A percentile compares a stretch with the other conserved stretches of the same genome.
Conservation (phyloP, 2,113 vertebrate genomes). For the Nymphicus hollandicus region DNA sequence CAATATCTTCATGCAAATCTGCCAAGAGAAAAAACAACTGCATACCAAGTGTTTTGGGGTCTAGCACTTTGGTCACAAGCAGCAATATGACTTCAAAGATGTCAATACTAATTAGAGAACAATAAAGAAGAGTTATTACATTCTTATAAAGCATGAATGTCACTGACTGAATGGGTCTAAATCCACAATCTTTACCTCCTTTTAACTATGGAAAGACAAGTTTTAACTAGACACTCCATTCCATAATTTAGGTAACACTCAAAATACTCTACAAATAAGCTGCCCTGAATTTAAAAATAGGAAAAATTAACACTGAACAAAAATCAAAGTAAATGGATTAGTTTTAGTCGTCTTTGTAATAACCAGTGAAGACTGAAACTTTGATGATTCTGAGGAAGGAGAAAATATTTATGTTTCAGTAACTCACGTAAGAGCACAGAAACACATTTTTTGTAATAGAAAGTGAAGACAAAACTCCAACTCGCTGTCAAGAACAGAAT, state of each 20-base stretch:
- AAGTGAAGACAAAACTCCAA: background rate
- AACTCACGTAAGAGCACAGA: background rate
- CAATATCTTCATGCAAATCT: background rate
- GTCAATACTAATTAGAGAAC: background rate
- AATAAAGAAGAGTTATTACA: background rate
- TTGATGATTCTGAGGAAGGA: background rate
- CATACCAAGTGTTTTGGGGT: background rate
- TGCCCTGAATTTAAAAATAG: background rate
- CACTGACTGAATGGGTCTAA: background rate
- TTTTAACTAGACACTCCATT: background rate
- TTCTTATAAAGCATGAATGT: background rate
- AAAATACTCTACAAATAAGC: background rate
- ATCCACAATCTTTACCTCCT: background rate
- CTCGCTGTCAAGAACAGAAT: background rate
- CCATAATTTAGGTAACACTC: background rate
- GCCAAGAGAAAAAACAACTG: background rate
- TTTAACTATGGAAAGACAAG: background rate
- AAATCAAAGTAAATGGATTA: background rate
- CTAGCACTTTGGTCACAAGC: background rate
- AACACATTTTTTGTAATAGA: background rate
- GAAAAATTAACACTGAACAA: background rate
- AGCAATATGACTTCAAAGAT: background rate
- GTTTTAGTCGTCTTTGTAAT: background rate
- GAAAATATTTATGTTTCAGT: background rate
- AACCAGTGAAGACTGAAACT: background rate